Base-by-base conservation (phyloP, 2,888 invertebrate species). In the Andrena haemorrhoa region DNA sequence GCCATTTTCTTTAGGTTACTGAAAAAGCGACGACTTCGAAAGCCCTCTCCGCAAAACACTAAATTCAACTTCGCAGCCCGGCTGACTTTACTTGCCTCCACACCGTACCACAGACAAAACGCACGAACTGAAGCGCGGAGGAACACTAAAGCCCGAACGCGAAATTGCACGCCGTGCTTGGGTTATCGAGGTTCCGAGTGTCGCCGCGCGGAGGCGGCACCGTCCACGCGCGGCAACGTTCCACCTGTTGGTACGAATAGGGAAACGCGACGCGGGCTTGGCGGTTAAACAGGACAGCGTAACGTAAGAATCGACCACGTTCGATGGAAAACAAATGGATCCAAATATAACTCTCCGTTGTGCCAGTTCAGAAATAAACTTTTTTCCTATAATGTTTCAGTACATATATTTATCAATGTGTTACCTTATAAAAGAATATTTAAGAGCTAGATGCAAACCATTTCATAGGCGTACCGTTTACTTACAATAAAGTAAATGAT, bases 1-100 rank as follows among this genome's bases (percentile, higher is more conserved):
- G 98, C 98, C 98, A 98, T 98, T 95, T 76, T 72, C 68, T 61
- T 60, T 70, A 56, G 41, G 84, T 66, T 65, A 23, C 6, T 73
- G 5, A 61, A 66, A 75, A 71, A 33, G 35, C 29, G 61, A 29
- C 35, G 65, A 77, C 75, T 71, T 72, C 64, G 66, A 64, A 77
- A 56, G 53, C 33, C 60, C 51, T 72, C 33, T 7, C 49, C 70
- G 75, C 3, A 58, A 63, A 79, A 74, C 85, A 87, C 87, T 79
- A 64, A 85, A 77, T 82, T 84, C 61, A 83, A 84, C 75, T 82
- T 73, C 49, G 65, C 61, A 65, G 66, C 26, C 63, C 65, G 71
- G 76, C 75, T 79, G 72, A 80, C 75, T 85, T 78, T 73, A 77
- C 53, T 82, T 73, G 76, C 85, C 85, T 86, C 79, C 82, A 86